Evolutionary conservation across 2,113 vertebrate genomes (phyloP), one percentile per base, ranked within the genome.

Genomic region (Cranoglanis bouderius): DNA sequence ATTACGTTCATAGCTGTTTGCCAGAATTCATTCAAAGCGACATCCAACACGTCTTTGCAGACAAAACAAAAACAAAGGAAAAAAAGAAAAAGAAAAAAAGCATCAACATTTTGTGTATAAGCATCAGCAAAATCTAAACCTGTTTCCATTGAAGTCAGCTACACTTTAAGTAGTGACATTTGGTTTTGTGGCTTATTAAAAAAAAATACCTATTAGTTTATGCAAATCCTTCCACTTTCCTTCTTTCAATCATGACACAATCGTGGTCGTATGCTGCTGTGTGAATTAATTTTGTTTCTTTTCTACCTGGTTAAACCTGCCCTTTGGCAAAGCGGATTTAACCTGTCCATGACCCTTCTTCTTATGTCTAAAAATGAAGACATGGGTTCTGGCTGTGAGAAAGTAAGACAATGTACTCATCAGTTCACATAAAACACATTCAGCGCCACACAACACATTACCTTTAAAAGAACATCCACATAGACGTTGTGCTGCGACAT

Each of bases 401-500:
- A 86, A 72, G 55, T 46, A 78, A 88, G 88, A 86, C 89, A 89
- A 74, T 85, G 67, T 70, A 75, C 46, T 59, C 49, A 53, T 57
- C 35, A 75, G 35, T 2, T 24, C 75, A 90, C 72, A 88, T 87
- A 87, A 90, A 90, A 84, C 67, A 59, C 70, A 75, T 59, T 19
- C 74, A 72, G 46, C 2, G 18, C 9, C 65, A 70, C 82, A 87
- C 75, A 89, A 82, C 74, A 90, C 57, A 24, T 96, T 96, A 97
- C 98, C 97, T 99, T 98, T 85, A 99, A 92, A 89, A 99, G 94
- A 61, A 98, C 95, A 91, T 99, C 98, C 89, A 99, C 98, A 12
- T 99, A 99, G n/a, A 99, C 77, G 10, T 99, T 99, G 94, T 99
- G 98, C 92, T 99, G 98, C 1, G 98, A 99, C 98, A 99, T 99